Conservation (phyloP, 2,888 invertebrate genomes). For the Oconnorella tubifera region DNA sequence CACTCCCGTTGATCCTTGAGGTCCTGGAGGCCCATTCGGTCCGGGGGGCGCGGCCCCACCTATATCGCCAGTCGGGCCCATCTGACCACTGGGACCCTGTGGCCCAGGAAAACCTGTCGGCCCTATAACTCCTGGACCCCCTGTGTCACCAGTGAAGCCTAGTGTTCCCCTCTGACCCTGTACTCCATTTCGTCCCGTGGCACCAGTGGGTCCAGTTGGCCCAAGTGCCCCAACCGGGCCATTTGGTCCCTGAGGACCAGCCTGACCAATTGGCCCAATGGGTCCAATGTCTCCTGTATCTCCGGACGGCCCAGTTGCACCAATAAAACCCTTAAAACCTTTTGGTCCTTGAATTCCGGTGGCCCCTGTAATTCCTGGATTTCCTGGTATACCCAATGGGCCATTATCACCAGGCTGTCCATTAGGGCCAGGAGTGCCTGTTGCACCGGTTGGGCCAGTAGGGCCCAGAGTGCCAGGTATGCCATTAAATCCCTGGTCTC, state of each 20-base stretch:
- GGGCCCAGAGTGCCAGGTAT: slow-evolving; percentile 13
- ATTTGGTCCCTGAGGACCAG: no score
- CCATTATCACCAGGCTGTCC: slow-evolving; percentile 16
- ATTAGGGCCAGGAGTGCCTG: slow-evolving; percentile 20
- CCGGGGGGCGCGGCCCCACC: slow-evolving; percentile 29
- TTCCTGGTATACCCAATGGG: slow-evolving; percentile 9
- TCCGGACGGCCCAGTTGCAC: slow-evolving; percentile 11
- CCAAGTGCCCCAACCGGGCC: no score
- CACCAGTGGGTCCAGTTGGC: no score
- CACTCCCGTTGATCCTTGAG: no score
- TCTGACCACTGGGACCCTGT: slow-evolving; percentile 21
- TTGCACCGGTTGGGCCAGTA: slow-evolving; percentile 59
- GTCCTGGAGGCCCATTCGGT: slow-evolving; percentile 11
- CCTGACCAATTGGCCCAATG: background rate
- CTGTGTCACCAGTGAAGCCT: slow-evolving; percentile 37
- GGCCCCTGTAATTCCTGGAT: slow-evolving; percentile 10
- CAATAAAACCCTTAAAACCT: background rate
- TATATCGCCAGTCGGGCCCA: slow-evolving; percentile 19
- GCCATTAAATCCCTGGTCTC: slow-evolving; percentile 22
- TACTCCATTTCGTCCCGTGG: background rate
- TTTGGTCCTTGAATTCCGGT: slow-evolving; percentile 13
- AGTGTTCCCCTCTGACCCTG: background rate
- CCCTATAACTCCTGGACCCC: slow-evolving; percentile 33
- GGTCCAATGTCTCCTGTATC: slow-evolving; percentile 7
- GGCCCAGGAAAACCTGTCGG: slow-evolving; percentile 16